Percentiles rank a stretch among this genome's conserved stretches.
phyloP scores from a whole-genome alignment of 2,888 invertebrate genomes.

The Agonum fuliginosum region DNA sequence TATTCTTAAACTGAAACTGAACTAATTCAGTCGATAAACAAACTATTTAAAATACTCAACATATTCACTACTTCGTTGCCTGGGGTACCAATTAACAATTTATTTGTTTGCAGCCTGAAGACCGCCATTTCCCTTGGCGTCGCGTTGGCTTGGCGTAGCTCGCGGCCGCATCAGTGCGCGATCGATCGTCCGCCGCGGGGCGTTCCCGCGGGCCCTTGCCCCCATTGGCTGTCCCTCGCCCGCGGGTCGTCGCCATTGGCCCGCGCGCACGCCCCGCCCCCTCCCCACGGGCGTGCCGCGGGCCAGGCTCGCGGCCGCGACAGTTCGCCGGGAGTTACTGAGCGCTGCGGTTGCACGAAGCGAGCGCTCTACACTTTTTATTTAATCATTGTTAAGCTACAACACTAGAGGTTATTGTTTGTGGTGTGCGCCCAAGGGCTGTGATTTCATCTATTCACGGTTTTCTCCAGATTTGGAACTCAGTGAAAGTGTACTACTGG shows the following conservation, averaged over 20 bases:
- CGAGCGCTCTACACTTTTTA: not conserved
- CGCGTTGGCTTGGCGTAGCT: not conserved
- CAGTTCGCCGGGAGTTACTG: slow-evolving; percentile 68
- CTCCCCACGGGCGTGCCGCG: slow-evolving; percentile 68
- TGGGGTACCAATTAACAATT: no score
- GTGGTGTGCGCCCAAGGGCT: slow-evolving; percentile 30
- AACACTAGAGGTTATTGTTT: slow-evolving; percentile 28
- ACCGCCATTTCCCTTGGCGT: slow-evolving; percentile 8
- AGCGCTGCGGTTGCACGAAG: not conserved
- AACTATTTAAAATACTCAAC: no score
- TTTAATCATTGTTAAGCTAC: slow-evolving; percentile 1
- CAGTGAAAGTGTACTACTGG: not conserved
- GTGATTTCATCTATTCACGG: slow-evolving; percentile 11
- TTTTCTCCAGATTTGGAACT: not conserved
- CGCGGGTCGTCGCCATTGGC: slow-evolving; percentile 26
- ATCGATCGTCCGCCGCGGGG: slow-evolving; percentile 49
- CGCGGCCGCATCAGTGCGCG: slow-evolving; percentile 7
- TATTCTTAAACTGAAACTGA: no score
- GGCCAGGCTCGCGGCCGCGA: slow-evolving; percentile 70
- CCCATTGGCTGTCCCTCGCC: slow-evolving; percentile 32
- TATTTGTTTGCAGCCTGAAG: no score
- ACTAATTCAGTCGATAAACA: no score
- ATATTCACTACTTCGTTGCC: no score
- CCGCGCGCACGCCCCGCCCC: not conserved
- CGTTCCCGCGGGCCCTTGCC: slow-evolving; percentile 29